Percentiles rank a stretch among this genome's conserved stretches.
These are phyloP conservation scores for Drosophila melanica DNA, from an alignment of 1,140 invertebrate genomes.

Conservation along the genomic window DNA sequence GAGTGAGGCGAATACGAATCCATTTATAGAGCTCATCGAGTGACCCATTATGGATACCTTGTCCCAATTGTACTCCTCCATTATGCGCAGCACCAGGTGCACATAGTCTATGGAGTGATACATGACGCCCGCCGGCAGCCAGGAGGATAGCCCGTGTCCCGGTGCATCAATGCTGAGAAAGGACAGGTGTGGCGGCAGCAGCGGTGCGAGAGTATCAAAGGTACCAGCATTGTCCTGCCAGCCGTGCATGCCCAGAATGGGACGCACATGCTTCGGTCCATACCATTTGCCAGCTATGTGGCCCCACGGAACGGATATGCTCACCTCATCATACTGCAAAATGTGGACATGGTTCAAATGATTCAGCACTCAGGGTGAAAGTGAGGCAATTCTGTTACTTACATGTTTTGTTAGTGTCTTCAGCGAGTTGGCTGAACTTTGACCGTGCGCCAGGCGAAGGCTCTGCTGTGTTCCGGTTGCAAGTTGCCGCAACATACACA, in stretches of 20 bases:
- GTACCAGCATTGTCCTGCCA: slow-evolving; percentile 91
- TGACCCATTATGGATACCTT: slow-evolving; percentile 88
- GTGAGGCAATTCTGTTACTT: slow-evolving; percentile 14
- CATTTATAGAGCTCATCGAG: slow-evolving; percentile 87
- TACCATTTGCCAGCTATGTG: slow-evolving; percentile 89
- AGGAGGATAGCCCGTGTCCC: slow-evolving; percentile 89
- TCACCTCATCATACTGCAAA: slow-evolving; percentile 86
- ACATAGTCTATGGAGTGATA: slow-evolving; percentile 87
- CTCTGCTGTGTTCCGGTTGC: slow-evolving; percentile 10
- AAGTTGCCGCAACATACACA: slow-evolving; percentile 30
- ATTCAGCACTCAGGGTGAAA: not conserved
- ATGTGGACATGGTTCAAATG: slow-evolving; percentile 3
- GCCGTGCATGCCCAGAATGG: slow-evolving; percentile 90
- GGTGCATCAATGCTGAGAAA: slow-evolving; percentile 89
- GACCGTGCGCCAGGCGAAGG: slow-evolving; percentile 24
- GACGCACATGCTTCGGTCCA: slow-evolving; percentile 86
- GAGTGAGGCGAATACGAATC: slow-evolving; percentile 85
- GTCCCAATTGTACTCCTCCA: slow-evolving; percentile 88
- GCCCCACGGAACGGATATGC: slow-evolving; percentile 88
- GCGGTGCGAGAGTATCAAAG: slow-evolving; percentile 88
- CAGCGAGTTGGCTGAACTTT: slow-evolving; percentile 34
- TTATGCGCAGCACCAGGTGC: slow-evolving; percentile 85
- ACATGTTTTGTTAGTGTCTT: slow-evolving; percentile 62
- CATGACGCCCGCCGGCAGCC: slow-evolving; percentile 86
- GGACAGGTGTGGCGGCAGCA: slow-evolving; percentile 86